phyloP scores from a whole-genome alignment of 2,797 vertebrate species.

The Alauda arvensis region DNA sequence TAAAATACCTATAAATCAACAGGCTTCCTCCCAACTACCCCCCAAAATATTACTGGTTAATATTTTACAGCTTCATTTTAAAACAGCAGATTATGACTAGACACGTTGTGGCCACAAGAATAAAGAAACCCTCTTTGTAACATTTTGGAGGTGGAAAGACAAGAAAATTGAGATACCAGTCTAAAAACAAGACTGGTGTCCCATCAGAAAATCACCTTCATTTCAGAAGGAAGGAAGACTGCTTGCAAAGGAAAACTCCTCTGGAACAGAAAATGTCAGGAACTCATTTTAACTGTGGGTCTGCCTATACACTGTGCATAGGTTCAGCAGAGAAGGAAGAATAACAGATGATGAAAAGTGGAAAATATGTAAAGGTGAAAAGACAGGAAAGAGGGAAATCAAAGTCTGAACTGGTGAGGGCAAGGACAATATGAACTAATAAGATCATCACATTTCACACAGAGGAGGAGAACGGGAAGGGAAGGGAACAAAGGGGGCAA shows the following conservation, averaged over 20 bases:
- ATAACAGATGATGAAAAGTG: not conserved
- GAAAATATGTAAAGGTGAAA: not conserved
- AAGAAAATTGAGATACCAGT: not conserved
- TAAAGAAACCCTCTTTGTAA: not conserved
- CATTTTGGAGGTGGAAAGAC: not conserved
- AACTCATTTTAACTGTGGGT: slow-evolving; percentile 11
- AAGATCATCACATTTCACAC: not conserved
- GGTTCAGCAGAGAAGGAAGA: not conserved
- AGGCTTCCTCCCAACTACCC: not conserved
- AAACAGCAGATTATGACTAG: slow-evolving; percentile 6
- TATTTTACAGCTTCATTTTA: not conserved
- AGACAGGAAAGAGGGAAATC: slow-evolving; percentile 10
- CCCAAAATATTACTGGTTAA: not conserved
- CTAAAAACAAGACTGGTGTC: slow-evolving; percentile 4
- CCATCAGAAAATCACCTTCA: slow-evolving; percentile 2
- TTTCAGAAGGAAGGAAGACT: slow-evolving; percentile 13
- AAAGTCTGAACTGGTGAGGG: not conserved
- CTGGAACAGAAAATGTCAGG: slow-evolving; percentile 13
- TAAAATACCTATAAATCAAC: not conserved
- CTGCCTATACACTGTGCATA: not conserved
- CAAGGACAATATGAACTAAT: not conserved
- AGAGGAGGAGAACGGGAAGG: not conserved
- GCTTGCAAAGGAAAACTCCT: not conserved
- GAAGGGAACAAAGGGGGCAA: not conserved
- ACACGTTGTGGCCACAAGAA: not conserved